Conservation (phyloP, 2,113 vertebrate species). For the Stegostoma tigrinum region DNA sequence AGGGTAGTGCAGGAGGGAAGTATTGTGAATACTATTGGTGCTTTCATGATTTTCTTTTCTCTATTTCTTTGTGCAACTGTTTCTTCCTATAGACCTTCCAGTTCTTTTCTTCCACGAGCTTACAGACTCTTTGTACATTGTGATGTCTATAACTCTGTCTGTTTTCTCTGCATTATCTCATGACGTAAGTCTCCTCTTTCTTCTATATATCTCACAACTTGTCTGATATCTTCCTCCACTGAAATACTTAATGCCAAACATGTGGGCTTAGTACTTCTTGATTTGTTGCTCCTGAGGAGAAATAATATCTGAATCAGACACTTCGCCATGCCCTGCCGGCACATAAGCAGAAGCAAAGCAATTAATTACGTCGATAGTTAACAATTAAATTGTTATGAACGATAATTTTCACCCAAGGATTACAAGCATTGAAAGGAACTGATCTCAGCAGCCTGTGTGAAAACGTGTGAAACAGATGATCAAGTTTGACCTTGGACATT, state of each 20-base stretch:
- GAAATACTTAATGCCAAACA: not conserved
- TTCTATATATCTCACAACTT: not conserved
- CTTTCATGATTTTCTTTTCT: not conserved
- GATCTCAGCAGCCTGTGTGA: not conserved
- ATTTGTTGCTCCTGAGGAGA: not conserved
- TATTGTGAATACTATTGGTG: not conserved
- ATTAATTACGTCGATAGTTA: not conserved
- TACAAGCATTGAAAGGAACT: not conserved
- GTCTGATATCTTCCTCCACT: not conserved
- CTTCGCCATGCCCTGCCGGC: not conserved
- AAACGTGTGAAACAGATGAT: not conserved
- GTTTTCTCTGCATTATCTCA: not conserved
- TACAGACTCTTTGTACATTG: not conserved
- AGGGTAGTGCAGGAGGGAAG: not conserved
- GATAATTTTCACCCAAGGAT: not conserved
- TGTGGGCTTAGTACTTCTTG: not conserved
- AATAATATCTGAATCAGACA: not conserved
- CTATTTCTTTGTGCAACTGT: not conserved
- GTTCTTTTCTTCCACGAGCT: not conserved
- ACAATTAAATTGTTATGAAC: not conserved
- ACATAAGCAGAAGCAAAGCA: not conserved
- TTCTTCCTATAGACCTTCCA: not conserved
- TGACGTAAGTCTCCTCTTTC: not conserved
- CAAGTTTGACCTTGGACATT: conserved; percentile 3
- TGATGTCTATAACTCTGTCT: not conserved